Evolutionary conservation across 2,797 vertebrate species (phyloP).

Genomic region (Microctenopoma lineatum): DNA sequence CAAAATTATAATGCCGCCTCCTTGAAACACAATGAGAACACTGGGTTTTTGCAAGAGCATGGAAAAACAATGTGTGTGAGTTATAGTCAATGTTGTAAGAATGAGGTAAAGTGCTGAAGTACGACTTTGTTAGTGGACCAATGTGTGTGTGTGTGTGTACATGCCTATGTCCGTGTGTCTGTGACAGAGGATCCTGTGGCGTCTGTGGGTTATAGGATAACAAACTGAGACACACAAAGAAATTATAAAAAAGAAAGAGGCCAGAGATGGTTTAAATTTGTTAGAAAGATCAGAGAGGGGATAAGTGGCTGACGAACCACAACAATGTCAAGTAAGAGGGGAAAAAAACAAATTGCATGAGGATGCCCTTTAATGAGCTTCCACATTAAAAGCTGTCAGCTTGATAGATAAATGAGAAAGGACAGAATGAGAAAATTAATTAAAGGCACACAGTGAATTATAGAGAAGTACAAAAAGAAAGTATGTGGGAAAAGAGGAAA

Average conservation of each 20-base stretch:
- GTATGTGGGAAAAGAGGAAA: neutral
- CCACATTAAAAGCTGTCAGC: constrained; percentile 44
- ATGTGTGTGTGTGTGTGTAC: neutral
- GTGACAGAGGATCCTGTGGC: constrained; percentile 25
- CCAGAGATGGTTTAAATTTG: constrained; percentile 20
- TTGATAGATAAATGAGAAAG: constrained; percentile 23
- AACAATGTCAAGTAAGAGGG: constrained; percentile 22
- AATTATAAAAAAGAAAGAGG: constrained; percentile 29
- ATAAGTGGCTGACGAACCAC: constrained; percentile 36
- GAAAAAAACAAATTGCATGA: constrained; percentile 1
- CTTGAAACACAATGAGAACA: constrained; percentile 32
- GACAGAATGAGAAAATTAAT: constrained; percentile 3
- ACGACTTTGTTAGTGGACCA: neutral
- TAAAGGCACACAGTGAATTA: neutral
- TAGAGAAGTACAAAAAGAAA: neutral
- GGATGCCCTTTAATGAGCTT: constrained; percentile 34
- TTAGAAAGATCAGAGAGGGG: constrained; percentile 35
- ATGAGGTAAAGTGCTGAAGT: constrained; percentile 11
- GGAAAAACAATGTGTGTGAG: constrained; percentile 7
- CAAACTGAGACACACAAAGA: constrained; percentile 6
- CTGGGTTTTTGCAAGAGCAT: constrained; percentile 9
- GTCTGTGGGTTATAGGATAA: constrained; percentile 46
- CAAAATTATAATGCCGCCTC: neutral
- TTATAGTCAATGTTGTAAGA: constrained; percentile 16
- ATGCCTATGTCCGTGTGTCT: constrained; percentile 13